Evolutionary conservation across 2,888 invertebrate genomes (phyloP).

Genomic region (Oscheius sp.): DNA sequence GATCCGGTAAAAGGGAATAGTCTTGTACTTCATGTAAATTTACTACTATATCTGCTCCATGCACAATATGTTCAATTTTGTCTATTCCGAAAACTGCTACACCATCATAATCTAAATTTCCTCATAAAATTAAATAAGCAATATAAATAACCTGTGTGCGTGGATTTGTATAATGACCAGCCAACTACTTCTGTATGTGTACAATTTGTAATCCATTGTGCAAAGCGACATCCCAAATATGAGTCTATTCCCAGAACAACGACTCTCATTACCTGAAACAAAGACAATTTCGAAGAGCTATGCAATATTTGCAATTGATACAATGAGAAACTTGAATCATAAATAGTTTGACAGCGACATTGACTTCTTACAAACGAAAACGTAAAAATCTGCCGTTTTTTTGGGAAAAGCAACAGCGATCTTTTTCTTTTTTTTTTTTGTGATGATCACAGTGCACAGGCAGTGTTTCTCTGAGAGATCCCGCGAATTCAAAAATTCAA

Average conservation of each 20-base stretch:
- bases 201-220: background rate
- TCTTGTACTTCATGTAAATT: conserved; percentile 65
- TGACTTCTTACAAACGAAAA: no score
- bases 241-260: conserved; percentile 33
- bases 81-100: conserved; percentile 10
- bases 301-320: no score
- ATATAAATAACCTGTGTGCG: background rate
- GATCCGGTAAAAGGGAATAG: conserved; percentile 57
- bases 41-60: conserved; percentile 40
- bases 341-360: no score
- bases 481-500: background rate
- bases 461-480: no score
- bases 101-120: conserved; percentile 1
- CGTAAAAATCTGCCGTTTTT: background rate
- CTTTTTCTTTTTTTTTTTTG: no score
- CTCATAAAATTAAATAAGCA: background rate
- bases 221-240: conserved; percentile 10
- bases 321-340: no score
- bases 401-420: background rate
- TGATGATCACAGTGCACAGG: background rate
- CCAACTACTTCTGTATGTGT: background rate
- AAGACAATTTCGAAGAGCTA: background rate
- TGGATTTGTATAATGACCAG: background rate
- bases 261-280: conserved; percentile 19
- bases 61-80: conserved; percentile 19